Conservation (phyloP, 2,888 invertebrate genomes). For the Camponotus fellah region DNA sequence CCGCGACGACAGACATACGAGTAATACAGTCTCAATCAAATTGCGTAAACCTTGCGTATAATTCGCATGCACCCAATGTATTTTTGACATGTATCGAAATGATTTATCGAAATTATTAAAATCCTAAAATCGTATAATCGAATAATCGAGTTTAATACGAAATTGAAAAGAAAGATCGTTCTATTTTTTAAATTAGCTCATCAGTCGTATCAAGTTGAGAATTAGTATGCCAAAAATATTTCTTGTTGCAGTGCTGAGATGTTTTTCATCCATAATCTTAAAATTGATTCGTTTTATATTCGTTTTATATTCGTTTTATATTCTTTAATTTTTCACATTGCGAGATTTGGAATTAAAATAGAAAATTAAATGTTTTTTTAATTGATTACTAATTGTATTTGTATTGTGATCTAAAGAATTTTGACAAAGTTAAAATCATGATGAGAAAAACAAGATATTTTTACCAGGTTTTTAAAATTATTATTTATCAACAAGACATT, state of each 20-base stretch:
- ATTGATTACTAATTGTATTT: not conserved
- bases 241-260: not conserved
- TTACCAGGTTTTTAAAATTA: not conserved
- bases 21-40: not conserved
- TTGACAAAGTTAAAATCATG: not conserved
- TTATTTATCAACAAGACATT: not conserved
- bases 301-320: not conserved
- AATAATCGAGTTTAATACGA: slow-evolving; percentile 43
- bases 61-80: not conserved
- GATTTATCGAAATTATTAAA: not conserved
- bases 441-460: not conserved
- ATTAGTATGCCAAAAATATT: slow-evolving; percentile 18
- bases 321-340: not conserved
- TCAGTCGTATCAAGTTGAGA: not conserved
- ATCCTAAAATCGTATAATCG: slow-evolving; percentile 8
- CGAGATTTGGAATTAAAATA: not conserved
- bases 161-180: slow-evolving; percentile 23
- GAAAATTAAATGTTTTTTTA: slow-evolving; percentile 1
- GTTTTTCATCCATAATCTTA: not conserved
- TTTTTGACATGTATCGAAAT: slow-evolving; percentile 3
- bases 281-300: not conserved
- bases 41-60: not conserved
- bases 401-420: not conserved
- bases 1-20: not conserved
- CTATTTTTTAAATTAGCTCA: slow-evolving; percentile 34